Evolutionary conservation across 1,140 invertebrate genomes (phyloP).

Genomic region (Drosophila chauvacae): DNA sequence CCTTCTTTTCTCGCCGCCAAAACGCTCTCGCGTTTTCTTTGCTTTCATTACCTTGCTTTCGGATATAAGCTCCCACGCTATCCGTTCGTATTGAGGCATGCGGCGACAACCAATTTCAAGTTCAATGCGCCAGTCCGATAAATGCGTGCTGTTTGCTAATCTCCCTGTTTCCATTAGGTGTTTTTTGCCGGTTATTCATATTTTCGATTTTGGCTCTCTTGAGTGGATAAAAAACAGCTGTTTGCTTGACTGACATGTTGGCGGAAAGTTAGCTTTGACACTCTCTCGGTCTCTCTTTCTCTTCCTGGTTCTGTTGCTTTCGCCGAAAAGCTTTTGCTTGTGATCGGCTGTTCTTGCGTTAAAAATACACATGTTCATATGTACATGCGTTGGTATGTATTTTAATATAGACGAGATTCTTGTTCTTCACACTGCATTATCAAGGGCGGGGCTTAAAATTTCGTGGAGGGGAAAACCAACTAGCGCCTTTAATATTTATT

Average conservation of each 20-base stretch:
- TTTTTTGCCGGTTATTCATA: conserved; percentile 46
- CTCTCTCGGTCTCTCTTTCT: neutral
- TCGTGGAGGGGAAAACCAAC: neutral
- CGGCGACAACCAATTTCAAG: conserved; percentile 37
- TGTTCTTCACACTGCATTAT: conserved; percentile 2
- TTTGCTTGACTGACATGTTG: conserved; percentile 33
- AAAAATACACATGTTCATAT: neutral
- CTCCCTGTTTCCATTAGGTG: conserved; percentile 5
- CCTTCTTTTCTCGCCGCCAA: neutral
- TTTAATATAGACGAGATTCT: conserved; percentile 2
- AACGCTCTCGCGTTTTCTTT: neutral
- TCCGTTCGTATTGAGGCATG: neutral
- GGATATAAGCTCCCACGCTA: conserved; percentile 19
- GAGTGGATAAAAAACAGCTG: conserved; percentile 24
- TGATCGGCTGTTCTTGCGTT: conserved; percentile 38
- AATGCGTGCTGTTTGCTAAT: conserved; percentile 2
- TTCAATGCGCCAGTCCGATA: conserved; percentile 30
- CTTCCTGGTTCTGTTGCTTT: conserved; percentile 10
- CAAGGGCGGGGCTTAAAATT: neutral
- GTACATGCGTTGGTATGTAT: neutral
- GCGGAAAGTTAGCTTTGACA: conserved; percentile 17
- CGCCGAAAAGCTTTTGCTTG: conserved; percentile 32
- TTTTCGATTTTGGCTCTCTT: conserved; percentile 10
- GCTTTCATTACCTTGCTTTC: conserved; percentile 1
- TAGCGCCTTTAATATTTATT: neutral